Conservation (phyloP, 2,113 vertebrate genomes). For the Labeo catla region DNA sequence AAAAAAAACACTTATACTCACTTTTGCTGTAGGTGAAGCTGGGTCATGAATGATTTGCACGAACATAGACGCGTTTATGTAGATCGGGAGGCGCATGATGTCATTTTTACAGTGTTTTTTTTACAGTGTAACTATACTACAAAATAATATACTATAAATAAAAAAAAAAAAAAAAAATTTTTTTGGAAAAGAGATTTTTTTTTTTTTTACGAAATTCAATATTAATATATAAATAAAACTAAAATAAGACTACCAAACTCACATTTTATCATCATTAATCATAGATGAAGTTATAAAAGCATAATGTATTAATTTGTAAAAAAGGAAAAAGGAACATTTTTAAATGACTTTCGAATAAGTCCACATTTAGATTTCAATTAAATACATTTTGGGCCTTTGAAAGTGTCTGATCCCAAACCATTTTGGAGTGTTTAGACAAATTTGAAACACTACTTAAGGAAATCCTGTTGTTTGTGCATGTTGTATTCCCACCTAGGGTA, state of each 20-base stretch:
- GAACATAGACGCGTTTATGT: too few relatives aligned
- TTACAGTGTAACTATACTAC: too few relatives aligned
- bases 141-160: too few relatives aligned
- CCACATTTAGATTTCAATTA: background rate
- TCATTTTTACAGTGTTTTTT: too few relatives aligned
- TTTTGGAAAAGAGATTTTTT: too few relatives aligned
- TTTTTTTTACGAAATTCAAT: too few relatives aligned
- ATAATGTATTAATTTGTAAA: too few relatives aligned
- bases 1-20: too few relatives aligned
- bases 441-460: constrained; percentile 6
- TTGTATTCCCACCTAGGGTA: constrained; percentile 44
- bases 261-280: background rate
- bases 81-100: too few relatives aligned
- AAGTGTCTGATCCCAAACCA: background rate
- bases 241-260: background rate
- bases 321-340: background rate
- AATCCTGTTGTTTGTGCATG: constrained; percentile 43
- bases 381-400: background rate
- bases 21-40: too few relatives aligned
- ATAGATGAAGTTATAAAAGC: background rate
- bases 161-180: background rate
- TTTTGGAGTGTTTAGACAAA: constrained; percentile 33
- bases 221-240: background rate
- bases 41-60: too few relatives aligned
- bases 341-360: background rate